Conservation (phyloP, 2,888 invertebrate genomes). For the Leucania comma region DNA sequence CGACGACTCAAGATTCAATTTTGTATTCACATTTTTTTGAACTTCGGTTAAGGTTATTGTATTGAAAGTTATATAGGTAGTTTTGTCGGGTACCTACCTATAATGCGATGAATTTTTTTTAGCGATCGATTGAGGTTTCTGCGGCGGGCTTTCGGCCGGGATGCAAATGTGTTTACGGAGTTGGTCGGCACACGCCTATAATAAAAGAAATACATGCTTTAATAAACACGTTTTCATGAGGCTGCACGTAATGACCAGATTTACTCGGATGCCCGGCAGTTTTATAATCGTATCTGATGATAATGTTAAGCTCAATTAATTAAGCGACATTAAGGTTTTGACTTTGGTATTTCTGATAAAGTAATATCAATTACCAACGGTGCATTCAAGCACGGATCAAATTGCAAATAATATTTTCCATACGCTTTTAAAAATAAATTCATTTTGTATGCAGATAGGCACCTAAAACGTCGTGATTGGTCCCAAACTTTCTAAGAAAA, state of each 20-base stretch:
- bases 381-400: background rate
- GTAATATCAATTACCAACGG: conserved; percentile 25
- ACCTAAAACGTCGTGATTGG: conserved; percentile 44
- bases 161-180: conserved; percentile 89
- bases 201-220: conserved; percentile 78
- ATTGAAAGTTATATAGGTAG: conserved; percentile 80
- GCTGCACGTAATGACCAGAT: conserved; percentile 69
- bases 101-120: conserved; percentile 88
- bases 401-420: conserved; percentile 17
- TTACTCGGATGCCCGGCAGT: conserved; percentile 67
- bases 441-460: conserved; percentile 36
- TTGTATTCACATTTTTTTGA: conserved; percentile 43
- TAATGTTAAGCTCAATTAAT: conserved; percentile 58
- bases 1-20: conserved; percentile 66
- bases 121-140: conserved; percentile 89
- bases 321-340: conserved; percentile 19
- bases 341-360: conserved; percentile 21
- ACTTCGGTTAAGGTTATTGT: conserved; percentile 65
- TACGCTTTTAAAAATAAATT: conserved; percentile 28
- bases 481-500: conserved; percentile 57
- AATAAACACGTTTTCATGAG: conserved; percentile 78
- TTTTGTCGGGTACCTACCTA: conserved; percentile 82
- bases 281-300: conserved; percentile 63
- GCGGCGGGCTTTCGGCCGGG: conserved; percentile 84
- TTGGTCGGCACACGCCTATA: conserved; percentile 85